phyloP scores from a whole-genome alignment of 2,888 invertebrate genomes.

The Merodon equestris region DNA sequence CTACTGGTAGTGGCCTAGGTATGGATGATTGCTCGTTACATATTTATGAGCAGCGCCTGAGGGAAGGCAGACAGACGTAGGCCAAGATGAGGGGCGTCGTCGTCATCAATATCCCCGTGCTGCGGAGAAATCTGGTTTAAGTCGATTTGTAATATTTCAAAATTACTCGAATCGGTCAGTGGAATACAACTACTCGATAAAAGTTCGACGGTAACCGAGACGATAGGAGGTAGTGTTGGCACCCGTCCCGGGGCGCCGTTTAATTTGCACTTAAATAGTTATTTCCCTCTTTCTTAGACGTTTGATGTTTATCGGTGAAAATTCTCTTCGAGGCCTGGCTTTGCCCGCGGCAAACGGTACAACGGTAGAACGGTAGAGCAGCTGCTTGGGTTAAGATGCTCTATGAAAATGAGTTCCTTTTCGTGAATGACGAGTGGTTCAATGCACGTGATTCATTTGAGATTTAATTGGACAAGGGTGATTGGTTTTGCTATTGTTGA shows the following conservation, averaged over 20 bases:
- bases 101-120: constrained; percentile 6
- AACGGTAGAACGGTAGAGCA: too few relatives aligned
- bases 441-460: too few relatives aligned
- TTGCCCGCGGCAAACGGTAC: too few relatives aligned
- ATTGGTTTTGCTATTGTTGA: too few relatives aligned
- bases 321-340: background rate
- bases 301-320: constrained; percentile 9
- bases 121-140: constrained; percentile 33
- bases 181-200: background rate
- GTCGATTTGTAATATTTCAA: constrained; percentile 37
- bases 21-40: constrained; percentile 44
- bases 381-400: too few relatives aligned
- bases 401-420: too few relatives aligned
- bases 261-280: constrained; percentile 48
- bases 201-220: too few relatives aligned
- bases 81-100: too few relatives aligned
- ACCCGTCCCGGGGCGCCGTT: constrained; percentile 45
- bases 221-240: constrained; percentile 19
- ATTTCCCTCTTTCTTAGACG: constrained; percentile 13
- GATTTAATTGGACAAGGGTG: too few relatives aligned
- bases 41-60: constrained; percentile 37
- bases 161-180: constrained; percentile 48
- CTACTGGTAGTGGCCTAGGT: background rate
- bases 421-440: too few relatives aligned
- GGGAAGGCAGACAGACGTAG: constrained; percentile 3